Evolutionary conservation across 2,113 vertebrate genomes (phyloP).

Genomic region (Myocastor coypus): DNA sequence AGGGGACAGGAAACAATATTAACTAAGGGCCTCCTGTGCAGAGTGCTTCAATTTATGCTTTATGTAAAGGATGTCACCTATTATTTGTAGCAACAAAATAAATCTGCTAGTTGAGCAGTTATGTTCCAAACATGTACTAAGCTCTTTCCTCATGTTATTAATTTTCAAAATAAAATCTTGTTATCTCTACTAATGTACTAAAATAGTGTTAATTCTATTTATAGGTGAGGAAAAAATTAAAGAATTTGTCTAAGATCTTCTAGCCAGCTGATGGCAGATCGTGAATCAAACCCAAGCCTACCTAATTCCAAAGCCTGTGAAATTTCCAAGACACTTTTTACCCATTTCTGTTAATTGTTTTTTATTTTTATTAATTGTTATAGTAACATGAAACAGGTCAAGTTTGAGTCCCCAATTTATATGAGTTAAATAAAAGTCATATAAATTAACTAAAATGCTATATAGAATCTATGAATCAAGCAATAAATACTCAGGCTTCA

Average conservation of each 20-base stretch:
- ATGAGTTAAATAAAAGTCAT: slow-evolving; percentile 38
- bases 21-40: background rate
- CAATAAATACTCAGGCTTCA: slow-evolving; percentile 5
- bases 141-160: slow-evolving; percentile 23
- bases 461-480: slow-evolving; percentile 37
- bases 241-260: slow-evolving; percentile 30
- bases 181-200: background rate
- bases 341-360: too few species aligned
- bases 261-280: background rate
- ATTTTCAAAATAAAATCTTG: slow-evolving; percentile 47
- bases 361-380: slow-evolving; percentile 29
- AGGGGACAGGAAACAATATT: background rate
- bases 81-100: slow-evolving; percentile 48
- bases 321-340: slow-evolving; percentile 5
- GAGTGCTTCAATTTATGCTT: background rate
- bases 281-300: background rate
- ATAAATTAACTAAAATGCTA: slow-evolving; percentile 44
- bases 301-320: background rate
- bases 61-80: background rate
- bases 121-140: background rate
- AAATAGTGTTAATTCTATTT: slow-evolving; percentile 32
- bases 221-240: slow-evolving; percentile 33
- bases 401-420: slow-evolving; percentile 44
- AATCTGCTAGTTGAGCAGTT: slow-evolving; percentile 21
- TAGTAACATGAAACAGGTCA: background rate